A percentile compares a stretch with the other conserved stretches of the same genome.
Evolutionary conservation across 2,888 invertebrate genomes (phyloP).

Genomic region (Spodoptera picta): DNA sequence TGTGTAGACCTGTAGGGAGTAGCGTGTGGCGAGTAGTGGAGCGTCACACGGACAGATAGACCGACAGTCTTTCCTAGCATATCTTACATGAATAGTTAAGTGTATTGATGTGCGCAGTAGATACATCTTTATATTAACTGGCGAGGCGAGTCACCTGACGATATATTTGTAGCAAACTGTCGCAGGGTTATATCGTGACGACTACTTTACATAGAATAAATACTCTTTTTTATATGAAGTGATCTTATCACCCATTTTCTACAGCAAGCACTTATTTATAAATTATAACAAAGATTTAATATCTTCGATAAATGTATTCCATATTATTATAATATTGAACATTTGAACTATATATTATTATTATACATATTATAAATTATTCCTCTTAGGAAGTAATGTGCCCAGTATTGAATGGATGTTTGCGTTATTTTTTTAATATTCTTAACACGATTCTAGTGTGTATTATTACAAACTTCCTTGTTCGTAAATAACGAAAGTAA

Average conservation of each 20-base stretch:
- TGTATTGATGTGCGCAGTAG: constrained; percentile 51
- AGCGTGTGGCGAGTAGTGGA: constrained; percentile 47
- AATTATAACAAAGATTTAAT: constrained; percentile 35
- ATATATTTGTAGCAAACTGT: constrained; percentile 25
- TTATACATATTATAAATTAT: not conserved
- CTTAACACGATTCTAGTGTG: constrained; percentile 30
- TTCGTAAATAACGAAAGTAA: constrained; percentile 26
- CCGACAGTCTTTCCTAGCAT: constrained; percentile 55
- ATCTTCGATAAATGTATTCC: constrained; percentile 45
- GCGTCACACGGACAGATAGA: constrained; percentile 40
- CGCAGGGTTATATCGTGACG: constrained; percentile 33
- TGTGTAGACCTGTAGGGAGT: constrained; percentile 44
- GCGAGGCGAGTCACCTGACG: constrained; percentile 21
- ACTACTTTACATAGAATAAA: constrained; percentile 40
- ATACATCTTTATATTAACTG: constrained; percentile 32
- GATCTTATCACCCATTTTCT: constrained; percentile 49
- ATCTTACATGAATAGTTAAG: constrained; percentile 53
- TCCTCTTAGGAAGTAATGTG: constrained; percentile 17
- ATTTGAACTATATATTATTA: constrained; percentile 36
- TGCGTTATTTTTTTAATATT: constrained; percentile 33
- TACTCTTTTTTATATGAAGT: constrained; percentile 53
- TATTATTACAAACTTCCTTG: constrained; percentile 46
- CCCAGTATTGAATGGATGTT: constrained; percentile 27
- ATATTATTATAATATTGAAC: constrained; percentile 40
- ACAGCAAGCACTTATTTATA: constrained; percentile 49